phyloP scores from a whole-genome alignment of 2,797 vertebrate genomes.

The Thalassophryne amazonica region DNA sequence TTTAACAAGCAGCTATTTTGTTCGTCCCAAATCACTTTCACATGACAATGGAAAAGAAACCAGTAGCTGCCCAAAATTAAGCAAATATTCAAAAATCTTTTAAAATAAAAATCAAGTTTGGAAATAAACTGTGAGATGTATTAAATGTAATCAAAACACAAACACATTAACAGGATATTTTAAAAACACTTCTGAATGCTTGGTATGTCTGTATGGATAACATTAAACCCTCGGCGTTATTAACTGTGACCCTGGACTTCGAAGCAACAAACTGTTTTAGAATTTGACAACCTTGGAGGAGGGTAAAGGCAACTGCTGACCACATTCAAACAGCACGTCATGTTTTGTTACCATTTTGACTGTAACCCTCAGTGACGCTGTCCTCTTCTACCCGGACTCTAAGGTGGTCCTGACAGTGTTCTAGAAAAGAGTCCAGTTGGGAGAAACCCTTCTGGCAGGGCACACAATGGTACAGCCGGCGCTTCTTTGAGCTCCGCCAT shows the following conservation, averaged over 20 bases:
- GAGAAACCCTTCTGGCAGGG: conserved; percentile 74
- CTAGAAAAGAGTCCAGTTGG: conserved; percentile 66
- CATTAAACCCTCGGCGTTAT: neutral
- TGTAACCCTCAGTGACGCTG: conserved; percentile 22
- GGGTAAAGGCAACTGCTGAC: conserved; percentile 2
- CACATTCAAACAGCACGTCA: conserved; percentile 31
- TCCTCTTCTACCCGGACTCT: conserved; percentile 62
- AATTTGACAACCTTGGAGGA: no score
- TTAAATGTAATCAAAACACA: conserved; percentile 1
- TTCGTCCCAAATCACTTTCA: neutral
- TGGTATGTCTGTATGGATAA: neutral
- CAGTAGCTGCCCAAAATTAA: neutral
- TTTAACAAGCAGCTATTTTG: neutral
- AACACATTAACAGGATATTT: neutral
- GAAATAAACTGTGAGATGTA: neutral
- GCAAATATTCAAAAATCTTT: neutral
- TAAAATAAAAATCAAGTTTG: neutral
- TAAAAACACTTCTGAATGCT: neutral
- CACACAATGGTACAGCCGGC: conserved; percentile 75
- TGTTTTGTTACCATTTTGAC: conserved; percentile 25
- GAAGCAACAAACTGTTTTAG: no score
- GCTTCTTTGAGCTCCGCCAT: conserved; percentile 35
- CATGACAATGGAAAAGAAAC: neutral
- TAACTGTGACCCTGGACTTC: no score
- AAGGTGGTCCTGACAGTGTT: conserved; percentile 79